Percentiles rank a stretch among this genome's conserved stretches.
Evolutionary conservation across 37 sponge, comb jelly and placozoan genomes (phyloP).

Genomic region (Amphimedon queenslandica): DNA sequence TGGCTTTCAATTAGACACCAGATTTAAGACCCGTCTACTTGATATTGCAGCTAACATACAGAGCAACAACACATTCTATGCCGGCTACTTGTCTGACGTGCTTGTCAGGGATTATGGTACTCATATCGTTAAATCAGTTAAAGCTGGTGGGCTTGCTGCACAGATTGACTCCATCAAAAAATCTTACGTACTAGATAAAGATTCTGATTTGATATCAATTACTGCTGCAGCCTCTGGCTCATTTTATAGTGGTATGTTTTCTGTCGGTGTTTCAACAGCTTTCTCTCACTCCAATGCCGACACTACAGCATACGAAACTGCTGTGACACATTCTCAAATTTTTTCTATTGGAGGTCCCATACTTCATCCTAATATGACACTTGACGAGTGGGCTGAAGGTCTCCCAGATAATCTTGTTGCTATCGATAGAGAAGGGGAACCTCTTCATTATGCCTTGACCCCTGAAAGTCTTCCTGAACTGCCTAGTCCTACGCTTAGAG

Average conservation of each 20-base stretch:
- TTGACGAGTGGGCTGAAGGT: conserved; percentile 69
- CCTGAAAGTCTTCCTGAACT: conserved; percentile 53
- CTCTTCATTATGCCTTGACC: conserved; percentile 51
- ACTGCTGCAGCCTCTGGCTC: conserved; percentile 53
- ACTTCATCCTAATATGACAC: conserved; percentile 48
- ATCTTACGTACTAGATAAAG: neutral
- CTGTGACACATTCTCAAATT: conserved; percentile 49
- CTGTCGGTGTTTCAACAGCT: conserved; percentile 3
- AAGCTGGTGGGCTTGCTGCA: conserved; percentile 58
- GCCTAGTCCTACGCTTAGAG: conserved; percentile 39
- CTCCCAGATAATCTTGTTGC: conserved; percentile 66
- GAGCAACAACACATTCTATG: conserved; percentile 48
- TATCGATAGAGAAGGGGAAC: conserved; percentile 69
- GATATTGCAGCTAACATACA: conserved; percentile 72
- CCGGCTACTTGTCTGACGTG: conserved; percentile 58
- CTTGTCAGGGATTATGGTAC: conserved; percentile 76
- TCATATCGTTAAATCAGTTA: conserved; percentile 44
- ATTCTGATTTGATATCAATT: neutral
- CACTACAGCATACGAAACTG: conserved; percentile 4
- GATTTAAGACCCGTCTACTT: conserved; percentile 43
- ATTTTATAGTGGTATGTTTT: conserved; percentile 28
- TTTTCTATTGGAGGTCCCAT: conserved; percentile 64
- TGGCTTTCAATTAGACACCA: conserved; percentile 30
- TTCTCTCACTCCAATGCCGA: neutral
- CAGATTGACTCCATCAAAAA: conserved; percentile 38